phyloP scores from a whole-genome alignment of 2,797 vertebrate genomes.

The Lophotriccus pileatus region DNA sequence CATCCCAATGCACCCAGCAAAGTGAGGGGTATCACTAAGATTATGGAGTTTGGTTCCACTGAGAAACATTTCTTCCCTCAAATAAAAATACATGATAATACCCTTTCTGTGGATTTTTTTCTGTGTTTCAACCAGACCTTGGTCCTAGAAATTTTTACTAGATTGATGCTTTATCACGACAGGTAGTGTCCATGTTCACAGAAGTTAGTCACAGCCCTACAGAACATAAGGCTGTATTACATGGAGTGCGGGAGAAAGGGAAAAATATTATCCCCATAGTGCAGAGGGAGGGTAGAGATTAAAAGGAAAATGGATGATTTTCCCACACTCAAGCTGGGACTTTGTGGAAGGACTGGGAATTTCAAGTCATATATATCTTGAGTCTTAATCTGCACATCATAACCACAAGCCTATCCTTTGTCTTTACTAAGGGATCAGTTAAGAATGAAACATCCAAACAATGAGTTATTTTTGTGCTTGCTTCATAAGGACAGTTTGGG shows the following conservation, averaged over 20 bases:
- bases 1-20: background rate
- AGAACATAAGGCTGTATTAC: background rate
- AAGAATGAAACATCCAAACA: background rate
- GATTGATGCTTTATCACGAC: background rate
- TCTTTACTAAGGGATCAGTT: background rate
- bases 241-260: background rate
- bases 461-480: background rate
- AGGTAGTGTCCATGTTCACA: background rate
- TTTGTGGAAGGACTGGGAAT: background rate
- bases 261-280: background rate
- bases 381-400: background rate
- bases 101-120: background rate
- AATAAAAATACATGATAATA: background rate
- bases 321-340: constrained; percentile 14
- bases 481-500: background rate
- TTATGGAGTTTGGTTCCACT: background rate
- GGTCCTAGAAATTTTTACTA: background rate
- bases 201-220: background rate
- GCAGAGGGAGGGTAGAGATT: background rate
- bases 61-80: background rate
- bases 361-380: background rate
- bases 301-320: constrained; percentile 12
- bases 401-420: background rate
- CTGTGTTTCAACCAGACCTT: background rate
- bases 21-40: background rate